Conservation (phyloP, 2,113 vertebrate genomes). For the Aphelocoma coerulescens region DNA sequence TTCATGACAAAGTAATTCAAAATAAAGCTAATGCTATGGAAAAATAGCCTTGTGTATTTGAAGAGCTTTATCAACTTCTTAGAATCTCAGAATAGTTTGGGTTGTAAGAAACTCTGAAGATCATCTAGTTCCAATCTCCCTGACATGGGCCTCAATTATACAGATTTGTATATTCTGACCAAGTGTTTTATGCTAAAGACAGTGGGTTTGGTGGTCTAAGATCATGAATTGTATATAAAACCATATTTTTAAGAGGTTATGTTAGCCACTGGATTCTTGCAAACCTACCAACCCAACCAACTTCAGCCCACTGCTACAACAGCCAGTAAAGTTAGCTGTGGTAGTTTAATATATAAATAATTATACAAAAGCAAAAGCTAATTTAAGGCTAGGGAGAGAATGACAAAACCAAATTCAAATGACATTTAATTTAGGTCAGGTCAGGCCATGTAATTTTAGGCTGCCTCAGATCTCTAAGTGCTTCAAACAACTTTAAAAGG, state of each 20-base stretch:
- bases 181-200: background rate
- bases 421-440: background rate
- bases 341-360: background rate
- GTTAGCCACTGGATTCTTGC: background rate
- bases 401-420: background rate
- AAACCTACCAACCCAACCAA: background rate
- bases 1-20: background rate
- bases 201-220: background rate
- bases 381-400: background rate
- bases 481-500: background rate
- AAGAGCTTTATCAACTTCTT: background rate
- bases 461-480: background rate
- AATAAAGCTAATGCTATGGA: background rate
- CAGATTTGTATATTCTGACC: background rate
- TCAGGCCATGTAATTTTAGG: accelerated
- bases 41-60: background rate
- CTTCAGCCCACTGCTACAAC: background rate
- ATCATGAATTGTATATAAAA: background rate
- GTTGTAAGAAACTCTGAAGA: background rate
- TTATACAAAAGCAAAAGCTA: background rate
- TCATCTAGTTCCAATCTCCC: background rate
- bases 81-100: background rate
- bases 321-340: background rate
- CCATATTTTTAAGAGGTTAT: background rate
- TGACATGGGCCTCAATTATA: background rate